phyloP scores from a whole-genome alignment of 1,140 invertebrate species.

The Augochlora pura region DNA sequence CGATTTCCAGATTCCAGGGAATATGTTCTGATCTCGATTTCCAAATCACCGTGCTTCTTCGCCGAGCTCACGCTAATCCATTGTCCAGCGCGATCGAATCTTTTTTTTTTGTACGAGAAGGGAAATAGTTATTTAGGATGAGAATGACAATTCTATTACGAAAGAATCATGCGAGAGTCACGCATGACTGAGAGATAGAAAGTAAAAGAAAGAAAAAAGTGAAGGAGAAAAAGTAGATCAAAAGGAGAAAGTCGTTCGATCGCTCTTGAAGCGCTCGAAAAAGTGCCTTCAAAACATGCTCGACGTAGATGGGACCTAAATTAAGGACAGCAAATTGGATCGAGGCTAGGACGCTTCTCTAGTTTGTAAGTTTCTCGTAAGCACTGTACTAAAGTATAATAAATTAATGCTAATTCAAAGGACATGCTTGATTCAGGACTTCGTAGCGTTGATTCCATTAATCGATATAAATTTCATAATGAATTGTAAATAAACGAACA shows the following conservation, averaged over 20 bases:
- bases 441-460: conserved; percentile 32
- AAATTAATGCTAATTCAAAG: conserved; percentile 58
- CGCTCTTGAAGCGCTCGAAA: conserved; percentile 58
- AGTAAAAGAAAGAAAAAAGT: background rate
- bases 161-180: background rate
- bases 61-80: conserved; percentile 35
- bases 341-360: conserved; percentile 74
- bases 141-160: conserved; percentile 5
- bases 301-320: conserved; percentile 67
- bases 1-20: conserved; percentile 49
- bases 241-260: conserved; percentile 51
- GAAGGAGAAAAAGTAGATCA: background rate
- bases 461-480: conserved; percentile 21
- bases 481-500: conserved; percentile 31
- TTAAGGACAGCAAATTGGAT: conserved; percentile 69
- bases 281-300: conserved; percentile 71
- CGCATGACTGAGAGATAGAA: background rate
- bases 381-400: conserved; percentile 62
- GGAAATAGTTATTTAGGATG: conserved; percentile 24
- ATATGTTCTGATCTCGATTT: conserved; percentile 43
- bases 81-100: conserved; percentile 46
- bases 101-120: conserved; percentile 48
- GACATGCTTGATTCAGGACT: conserved; percentile 42
- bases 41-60: conserved; percentile 45
- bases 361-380: conserved; percentile 72